Base-by-base conservation (phyloP, 2,113 vertebrate genomes). In the Halichoeres trimaculatus region DNA sequence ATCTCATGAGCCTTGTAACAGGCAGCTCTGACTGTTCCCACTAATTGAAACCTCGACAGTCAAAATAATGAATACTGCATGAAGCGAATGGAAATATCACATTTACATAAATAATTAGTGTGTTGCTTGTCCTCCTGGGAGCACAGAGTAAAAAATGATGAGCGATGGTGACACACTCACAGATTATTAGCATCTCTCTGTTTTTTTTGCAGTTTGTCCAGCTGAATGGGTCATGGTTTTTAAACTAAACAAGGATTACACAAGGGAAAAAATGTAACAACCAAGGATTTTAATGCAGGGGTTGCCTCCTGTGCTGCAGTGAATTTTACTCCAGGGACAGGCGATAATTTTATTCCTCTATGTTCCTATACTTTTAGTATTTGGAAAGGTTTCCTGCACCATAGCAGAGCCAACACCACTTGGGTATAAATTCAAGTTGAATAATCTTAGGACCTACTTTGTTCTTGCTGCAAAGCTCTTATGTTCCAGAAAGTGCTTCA, bases 81-180 rank as follows among this genome's bases (percentile, higher is more conserved):
- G 78, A 85, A 73, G 55, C 60, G 70, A 85, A 85, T 76, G 76
- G 74, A 90, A 93, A 93, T 88, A 88, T 86, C 84, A 90, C 52
- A 91, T 93, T 87, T 89, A 75, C 89, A 92, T 92, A 66, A 90
- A 86, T 92, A 83, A 90, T 85, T 74, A 74, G 71, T 74, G 65
- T 3, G 71, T 50, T 71, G 66, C 53, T 51, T 30, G 54, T 77
- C 60, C 86, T 57, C 63, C 43, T 20, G 83, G 78, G 69, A 77
- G 58, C 8, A 41, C 0, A 9, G 57, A 12, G 23, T 34, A 30
- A 36, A 48, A 64, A 52, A 9, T 20, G 72, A 68, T 51, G 74
- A 78, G 65, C 1, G 53, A 58, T 34, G 36, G 23, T 23, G 58
- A 67, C 47, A 70, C 10, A 52, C 30, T n/a, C n/a, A 40, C 10